Evolutionary conservation across 2,888 invertebrate genomes (phyloP).

Genomic region (Alsophila aescularia): DNA sequence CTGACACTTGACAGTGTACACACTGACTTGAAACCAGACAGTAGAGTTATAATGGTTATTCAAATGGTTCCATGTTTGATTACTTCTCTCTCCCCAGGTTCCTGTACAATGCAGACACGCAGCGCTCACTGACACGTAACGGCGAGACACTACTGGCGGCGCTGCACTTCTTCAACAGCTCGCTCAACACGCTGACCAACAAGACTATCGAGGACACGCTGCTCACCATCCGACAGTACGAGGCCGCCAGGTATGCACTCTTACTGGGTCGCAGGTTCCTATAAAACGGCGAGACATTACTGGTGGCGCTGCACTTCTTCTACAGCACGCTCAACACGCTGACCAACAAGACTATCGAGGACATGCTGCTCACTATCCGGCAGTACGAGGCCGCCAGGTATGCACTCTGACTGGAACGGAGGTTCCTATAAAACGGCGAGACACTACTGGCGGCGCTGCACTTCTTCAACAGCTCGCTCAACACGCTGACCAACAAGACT

Average conservation of each 20-base stretch:
- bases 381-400: slow-evolving; percentile 86
- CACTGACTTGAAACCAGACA: background rate
- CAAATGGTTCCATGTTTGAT: background rate
- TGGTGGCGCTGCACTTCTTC: slow-evolving; percentile 98
- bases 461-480: slow-evolving; percentile 97
- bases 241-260: slow-evolving; percentile 80
- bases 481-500: slow-evolving; percentile 98
- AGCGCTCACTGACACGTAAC: slow-evolving; percentile 94
- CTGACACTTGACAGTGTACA: background rate
- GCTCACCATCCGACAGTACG: slow-evolving; percentile 86
- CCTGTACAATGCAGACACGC: slow-evolving; percentile 97
- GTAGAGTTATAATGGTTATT: too few relatives aligned
- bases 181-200: slow-evolving; percentile 97
- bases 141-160: slow-evolving; percentile 96
- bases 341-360: slow-evolving; percentile 99
- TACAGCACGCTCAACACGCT: slow-evolving; percentile 97
- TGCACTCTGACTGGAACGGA: too few relatives aligned
- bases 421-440: slow-evolving; percentile 22
- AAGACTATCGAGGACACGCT: slow-evolving; percentile 98
- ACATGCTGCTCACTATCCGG: slow-evolving; percentile 88
- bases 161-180: slow-evolving; percentile 97
- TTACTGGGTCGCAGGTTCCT: too few relatives aligned
- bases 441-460: slow-evolving; percentile 95
- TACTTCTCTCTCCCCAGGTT: slow-evolving; percentile 77
- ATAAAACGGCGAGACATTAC: slow-evolving; percentile 80